These are phyloP conservation scores for Hecatera dysodea DNA, from an alignment of 2,888 invertebrate genomes.

Conservation along the genomic window DNA sequence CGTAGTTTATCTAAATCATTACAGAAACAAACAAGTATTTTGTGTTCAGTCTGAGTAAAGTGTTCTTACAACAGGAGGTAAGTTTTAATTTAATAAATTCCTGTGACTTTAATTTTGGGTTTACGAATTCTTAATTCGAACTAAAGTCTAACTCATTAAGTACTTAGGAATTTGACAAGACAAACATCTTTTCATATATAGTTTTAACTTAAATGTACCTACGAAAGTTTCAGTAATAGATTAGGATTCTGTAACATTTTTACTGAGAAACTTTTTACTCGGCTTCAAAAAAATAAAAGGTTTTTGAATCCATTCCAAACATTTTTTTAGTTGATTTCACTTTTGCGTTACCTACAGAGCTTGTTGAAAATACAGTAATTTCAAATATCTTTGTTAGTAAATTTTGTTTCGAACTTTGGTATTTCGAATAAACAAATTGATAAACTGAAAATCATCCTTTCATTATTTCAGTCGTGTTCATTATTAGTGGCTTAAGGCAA, in stretches of 20 bases:
- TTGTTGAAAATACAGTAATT: constrained; percentile 3
- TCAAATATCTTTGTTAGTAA: not conserved
- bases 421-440: not conserved
- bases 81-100: constrained; percentile 5
- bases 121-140: too few relatives aligned
- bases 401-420: not conserved
- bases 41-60: constrained; percentile 33
- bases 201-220: not conserved
- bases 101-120: not conserved
- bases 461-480: not conserved
- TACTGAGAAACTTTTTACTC: not conserved
- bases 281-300: constrained; percentile 1
- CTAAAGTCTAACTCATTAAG: too few relatives aligned
- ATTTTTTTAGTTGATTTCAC: constrained; percentile 14
- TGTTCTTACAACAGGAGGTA: constrained; percentile 51
- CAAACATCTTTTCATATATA: not conserved
- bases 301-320: not conserved
- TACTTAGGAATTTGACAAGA: too few relatives aligned
- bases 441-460: too few relatives aligned
- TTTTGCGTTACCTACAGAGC: not conserved
- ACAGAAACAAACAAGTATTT: constrained; percentile 12
- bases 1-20: constrained; percentile 43
- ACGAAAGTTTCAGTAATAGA: not conserved
- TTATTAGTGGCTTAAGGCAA: not conserved
- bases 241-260: constrained; percentile 1